Percentiles rank a stretch among this genome's conserved stretches.
Conservation (phyloP, 2,113 vertebrate genomes). For the Vulpes ferrilata region DNA sequence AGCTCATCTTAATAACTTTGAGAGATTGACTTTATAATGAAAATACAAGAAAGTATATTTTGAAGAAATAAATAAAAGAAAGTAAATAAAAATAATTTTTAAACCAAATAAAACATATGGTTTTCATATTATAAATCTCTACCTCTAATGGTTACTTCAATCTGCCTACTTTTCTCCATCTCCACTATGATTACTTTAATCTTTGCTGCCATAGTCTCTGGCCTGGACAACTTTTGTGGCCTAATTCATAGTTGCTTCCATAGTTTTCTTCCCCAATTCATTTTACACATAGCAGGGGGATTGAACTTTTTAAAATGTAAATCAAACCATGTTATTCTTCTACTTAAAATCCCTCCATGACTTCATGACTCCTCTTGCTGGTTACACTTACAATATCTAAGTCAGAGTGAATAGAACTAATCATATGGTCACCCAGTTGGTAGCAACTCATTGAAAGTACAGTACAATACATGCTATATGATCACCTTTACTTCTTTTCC, state of each 20-base stretch:
- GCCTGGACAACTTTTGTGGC: not conserved
- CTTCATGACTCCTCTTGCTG: not conserved
- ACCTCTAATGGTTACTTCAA: not conserved
- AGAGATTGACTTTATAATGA: slow-evolving; percentile 1
- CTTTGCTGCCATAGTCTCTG: not conserved
- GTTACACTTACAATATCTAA: not conserved
- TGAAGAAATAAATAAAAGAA: not conserved
- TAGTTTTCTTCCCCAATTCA: not conserved
- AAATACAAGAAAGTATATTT: not conserved
- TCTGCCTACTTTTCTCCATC: not conserved
- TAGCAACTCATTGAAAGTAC: not conserved
- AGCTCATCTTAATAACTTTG: not conserved
- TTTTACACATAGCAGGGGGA: not conserved
- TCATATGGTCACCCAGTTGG: not conserved
- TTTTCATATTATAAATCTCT: not conserved
- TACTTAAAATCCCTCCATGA: not conserved
- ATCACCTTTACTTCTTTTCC: not conserved
- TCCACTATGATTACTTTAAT: not conserved
- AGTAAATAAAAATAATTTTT: slow-evolving; percentile 35
- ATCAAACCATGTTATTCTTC: not conserved
- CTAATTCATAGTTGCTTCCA: not conserved
- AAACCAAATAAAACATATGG: not conserved
- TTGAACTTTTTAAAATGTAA: slow-evolving; percentile 14
- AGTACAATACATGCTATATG: not conserved
- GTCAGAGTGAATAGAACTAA: not conserved